These are phyloP conservation scores for Drosophila cognata DNA, from an alignment of 2,888 invertebrate genomes.

Conservation along the genomic window DNA sequence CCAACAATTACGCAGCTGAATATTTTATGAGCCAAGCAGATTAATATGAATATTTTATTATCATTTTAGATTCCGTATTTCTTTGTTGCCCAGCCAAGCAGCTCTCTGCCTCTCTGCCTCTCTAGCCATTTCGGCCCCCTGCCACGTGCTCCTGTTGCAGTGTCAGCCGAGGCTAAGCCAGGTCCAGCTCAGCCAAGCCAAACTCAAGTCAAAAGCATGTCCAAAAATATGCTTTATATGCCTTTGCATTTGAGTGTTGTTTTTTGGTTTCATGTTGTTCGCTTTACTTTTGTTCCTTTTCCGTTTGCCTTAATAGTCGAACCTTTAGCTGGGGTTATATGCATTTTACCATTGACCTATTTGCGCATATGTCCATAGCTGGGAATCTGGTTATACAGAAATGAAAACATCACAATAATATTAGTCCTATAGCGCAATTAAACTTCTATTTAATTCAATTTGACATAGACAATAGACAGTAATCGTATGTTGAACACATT, in stretches of 20 bases:
- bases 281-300: not conserved
- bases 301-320: constrained; percentile 11
- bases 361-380: not conserved
- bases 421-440: not conserved
- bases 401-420: not conserved
- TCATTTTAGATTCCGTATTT: constrained; percentile 78
- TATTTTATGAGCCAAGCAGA: constrained; percentile 81
- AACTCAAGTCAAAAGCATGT: constrained; percentile 66
- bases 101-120: not conserved
- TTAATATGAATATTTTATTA: constrained; percentile 83
- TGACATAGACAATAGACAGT: not conserved
- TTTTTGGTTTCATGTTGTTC: constrained; percentile 4
- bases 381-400: not conserved
- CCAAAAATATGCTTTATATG: constrained; percentile 77
- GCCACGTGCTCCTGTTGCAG: constrained; percentile 6
- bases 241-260: constrained; percentile 54
- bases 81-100: constrained; percentile 35
- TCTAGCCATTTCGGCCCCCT: not conserved
- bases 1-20: constrained; percentile 81
- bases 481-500: not conserved
- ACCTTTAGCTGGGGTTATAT: not conserved
- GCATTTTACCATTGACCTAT: not conserved
- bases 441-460: not conserved
- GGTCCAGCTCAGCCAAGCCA: constrained; percentile 34
- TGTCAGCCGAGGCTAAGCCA: constrained; percentile 35